Conservation (phyloP, 2,113 vertebrate species). For the Oryzias celebensis region DNA sequence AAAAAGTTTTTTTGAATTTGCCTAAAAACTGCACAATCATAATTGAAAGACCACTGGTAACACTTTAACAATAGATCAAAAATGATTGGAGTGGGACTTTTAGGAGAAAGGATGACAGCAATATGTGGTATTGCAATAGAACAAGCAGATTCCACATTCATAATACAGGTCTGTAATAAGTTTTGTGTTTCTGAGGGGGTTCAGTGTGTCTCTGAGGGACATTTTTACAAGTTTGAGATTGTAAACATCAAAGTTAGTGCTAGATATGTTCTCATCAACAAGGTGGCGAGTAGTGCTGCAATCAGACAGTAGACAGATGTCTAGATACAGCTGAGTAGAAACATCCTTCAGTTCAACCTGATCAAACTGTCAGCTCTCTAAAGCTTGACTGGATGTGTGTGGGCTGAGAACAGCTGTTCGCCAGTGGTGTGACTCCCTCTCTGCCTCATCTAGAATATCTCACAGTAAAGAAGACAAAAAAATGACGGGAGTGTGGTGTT, state of each 20-base stretch:
- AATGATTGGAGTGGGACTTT: too few relatives aligned
- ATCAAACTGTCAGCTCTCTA: slow-evolving; percentile 66
- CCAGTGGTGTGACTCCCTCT: slow-evolving; percentile 24
- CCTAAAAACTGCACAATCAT: too few relatives aligned
- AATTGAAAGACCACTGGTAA: too few relatives aligned
- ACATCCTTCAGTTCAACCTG: slow-evolving; percentile 65
- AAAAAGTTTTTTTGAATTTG: too few relatives aligned
- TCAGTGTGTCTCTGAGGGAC: background rate
- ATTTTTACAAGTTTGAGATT: slow-evolving; percentile 18
- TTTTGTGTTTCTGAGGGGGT: background rate
- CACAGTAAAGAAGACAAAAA: slow-evolving; percentile 22
- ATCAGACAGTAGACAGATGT: slow-evolving; percentile 68
- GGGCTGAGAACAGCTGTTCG: slow-evolving; percentile 65
- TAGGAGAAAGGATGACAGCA: too few relatives aligned
- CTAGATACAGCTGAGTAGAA: slow-evolving; percentile 60
- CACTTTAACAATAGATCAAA: too few relatives aligned
- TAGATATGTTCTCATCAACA: slow-evolving; percentile 49
- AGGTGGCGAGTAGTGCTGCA: slow-evolving; percentile 37
- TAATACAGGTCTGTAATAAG: background rate
- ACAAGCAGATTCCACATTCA: background rate
- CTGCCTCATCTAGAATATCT: slow-evolving; percentile 9
- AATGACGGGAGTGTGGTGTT: slow-evolving; percentile 13
- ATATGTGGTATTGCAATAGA: too few relatives aligned
- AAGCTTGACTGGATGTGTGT: slow-evolving; percentile 58
- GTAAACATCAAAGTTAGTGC: slow-evolving; percentile 32